A percentile compares a stretch with the other conserved stretches of the same genome.
These are phyloP conservation scores for Crypturellus tataupa DNA, from an alignment of 2,797 vertebrate genomes.

Conservation along the genomic window DNA sequence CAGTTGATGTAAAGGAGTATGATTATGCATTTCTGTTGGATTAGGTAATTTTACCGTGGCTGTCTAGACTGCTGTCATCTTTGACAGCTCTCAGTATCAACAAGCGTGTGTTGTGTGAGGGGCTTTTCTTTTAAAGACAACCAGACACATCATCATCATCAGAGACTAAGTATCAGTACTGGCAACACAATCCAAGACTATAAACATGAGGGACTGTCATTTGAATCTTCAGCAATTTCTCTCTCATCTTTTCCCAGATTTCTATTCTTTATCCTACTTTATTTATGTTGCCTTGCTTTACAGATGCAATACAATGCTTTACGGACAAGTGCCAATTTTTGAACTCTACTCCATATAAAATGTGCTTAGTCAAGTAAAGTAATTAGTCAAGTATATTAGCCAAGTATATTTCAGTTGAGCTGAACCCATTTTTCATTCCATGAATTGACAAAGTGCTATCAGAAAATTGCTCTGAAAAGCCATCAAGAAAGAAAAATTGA, in stretches of 20 bases:
- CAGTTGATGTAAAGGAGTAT: neutral
- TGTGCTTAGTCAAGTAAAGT: fast-evolving
- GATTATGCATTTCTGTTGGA: neutral
- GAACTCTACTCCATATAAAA: neutral
- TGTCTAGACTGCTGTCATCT: neutral
- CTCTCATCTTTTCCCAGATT: neutral
- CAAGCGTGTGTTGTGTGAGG: neutral
- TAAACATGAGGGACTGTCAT: neutral
- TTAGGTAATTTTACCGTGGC: neutral
- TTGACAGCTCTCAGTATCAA: neutral
- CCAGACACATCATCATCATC: constrained; percentile 5
- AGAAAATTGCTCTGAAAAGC: neutral
- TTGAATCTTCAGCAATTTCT: neutral
- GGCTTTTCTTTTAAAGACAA: constrained; percentile 27
- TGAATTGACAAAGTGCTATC: neutral
- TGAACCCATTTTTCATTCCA: neutral
- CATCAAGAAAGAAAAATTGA: neutral
- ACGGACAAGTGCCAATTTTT: neutral
- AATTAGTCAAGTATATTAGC: neutral
- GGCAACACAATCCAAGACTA: neutral
- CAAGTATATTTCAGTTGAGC: neutral
- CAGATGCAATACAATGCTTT: neutral
- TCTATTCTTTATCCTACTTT: neutral
- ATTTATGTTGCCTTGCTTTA: neutral
- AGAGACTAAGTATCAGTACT: neutral